These are phyloP conservation scores for Chaitophorus viminalis DNA, from an alignment of 2,888 invertebrate genomes.

Conservation along the genomic window DNA sequence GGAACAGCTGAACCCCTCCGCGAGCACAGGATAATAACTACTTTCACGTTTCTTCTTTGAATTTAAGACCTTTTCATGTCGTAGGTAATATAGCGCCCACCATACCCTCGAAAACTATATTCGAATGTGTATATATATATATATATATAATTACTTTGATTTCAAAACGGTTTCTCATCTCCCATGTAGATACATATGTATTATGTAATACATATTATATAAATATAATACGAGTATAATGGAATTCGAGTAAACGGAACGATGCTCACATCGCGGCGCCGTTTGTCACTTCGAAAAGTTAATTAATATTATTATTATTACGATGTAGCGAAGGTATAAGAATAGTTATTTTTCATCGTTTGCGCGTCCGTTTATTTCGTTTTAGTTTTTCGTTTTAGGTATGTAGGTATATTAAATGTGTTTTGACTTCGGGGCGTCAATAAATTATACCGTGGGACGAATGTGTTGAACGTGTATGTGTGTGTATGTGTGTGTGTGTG, in stretches of 20 bases:
- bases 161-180: constrained; percentile 30
- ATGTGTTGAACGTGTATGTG: neutral
- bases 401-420: constrained; percentile 2
- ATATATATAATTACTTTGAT: constrained; percentile 54
- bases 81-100: constrained; percentile 40
- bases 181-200: neutral
- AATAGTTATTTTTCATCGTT: constrained; percentile 5
- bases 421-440: constrained; percentile 55
- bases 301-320: constrained; percentile 53
- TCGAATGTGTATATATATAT: neutral
- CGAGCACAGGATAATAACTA: constrained; percentile 14
- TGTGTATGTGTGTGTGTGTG: neutral
- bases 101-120: constrained; percentile 14
- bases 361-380: constrained; percentile 15
- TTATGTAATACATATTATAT: neutral
- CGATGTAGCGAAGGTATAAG: neutral
- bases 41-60: constrained; percentile 48
- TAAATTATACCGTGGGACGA: constrained; percentile 58
- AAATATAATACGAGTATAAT: constrained; percentile 9
- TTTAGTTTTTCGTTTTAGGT: neutral
- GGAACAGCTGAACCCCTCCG: neutral
- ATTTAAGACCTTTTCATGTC: constrained; percentile 34
- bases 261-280: constrained; percentile 14
- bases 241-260: constrained; percentile 32
- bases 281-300: constrained; percentile 49